phyloP scores from a whole-genome alignment of 2,797 vertebrate genomes.

The Tokudaia tokunoshimensis region DNA sequence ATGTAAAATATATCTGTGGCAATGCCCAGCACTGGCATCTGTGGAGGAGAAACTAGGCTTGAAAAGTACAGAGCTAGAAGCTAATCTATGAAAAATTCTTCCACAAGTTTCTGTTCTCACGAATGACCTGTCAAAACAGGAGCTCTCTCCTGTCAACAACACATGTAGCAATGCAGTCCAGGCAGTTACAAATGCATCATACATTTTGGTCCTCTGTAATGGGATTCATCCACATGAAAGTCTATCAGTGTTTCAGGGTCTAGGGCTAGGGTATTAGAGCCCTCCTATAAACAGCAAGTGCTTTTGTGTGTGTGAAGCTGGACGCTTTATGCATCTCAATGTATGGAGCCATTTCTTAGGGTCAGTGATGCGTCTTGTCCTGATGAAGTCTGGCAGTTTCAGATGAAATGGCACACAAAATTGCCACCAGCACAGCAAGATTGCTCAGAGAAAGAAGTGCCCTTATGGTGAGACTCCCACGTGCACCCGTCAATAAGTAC shows the following conservation, averaged over 20 bases:
- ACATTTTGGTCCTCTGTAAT: neutral
- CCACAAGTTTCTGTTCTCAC: neutral
- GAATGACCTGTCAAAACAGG: neutral
- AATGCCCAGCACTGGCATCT: neutral
- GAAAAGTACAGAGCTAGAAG: neutral
- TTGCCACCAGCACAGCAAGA: neutral
- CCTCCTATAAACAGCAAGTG: neutral
- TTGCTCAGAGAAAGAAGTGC: neutral
- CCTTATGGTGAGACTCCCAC: neutral
- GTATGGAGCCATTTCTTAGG: neutral
- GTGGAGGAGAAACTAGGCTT: neutral
- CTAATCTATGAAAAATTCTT: neutral
- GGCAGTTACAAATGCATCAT: neutral
- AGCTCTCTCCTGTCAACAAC: neutral
- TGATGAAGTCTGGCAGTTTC: constrained; percentile 3
- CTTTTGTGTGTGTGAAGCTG: neutral
- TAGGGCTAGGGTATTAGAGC: neutral
- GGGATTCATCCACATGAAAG: neutral
- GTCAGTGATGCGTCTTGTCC: neutral
- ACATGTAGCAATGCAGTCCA: neutral
- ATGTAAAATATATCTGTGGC: neutral
- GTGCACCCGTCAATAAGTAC: neutral
- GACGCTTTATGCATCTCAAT: neutral
- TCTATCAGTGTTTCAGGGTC: neutral
- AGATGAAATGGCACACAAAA: neutral